Evolutionary conservation across 2,797 vertebrate genomes (phyloP), one percentile per base, ranked within the genome.

Genomic region (Sorex maritimensis): DNA sequence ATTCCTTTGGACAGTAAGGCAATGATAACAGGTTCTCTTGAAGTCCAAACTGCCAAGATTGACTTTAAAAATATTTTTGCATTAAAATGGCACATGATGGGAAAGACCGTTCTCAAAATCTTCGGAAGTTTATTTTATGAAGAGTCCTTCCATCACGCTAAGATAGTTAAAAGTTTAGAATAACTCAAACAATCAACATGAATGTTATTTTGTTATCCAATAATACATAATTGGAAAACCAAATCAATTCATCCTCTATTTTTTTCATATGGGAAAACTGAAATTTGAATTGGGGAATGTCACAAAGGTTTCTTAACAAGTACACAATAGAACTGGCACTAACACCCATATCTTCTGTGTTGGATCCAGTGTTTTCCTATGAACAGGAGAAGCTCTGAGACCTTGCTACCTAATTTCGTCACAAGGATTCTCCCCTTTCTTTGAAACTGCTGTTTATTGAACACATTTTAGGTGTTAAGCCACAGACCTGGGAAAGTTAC

Each of bases 401-500:
- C 24, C n/a, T 10, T 26, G 0, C 21, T 30, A 14, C 15, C 44
- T 21, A 44, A 80, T 44, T 71, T 38, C 69, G 30, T 34, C 28
- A 28, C 2, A 3, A 46, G 69, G 15, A 21, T 38, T 81, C 8
- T 68, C 55, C 41, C 26, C 41, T 85, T 88, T n/a, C 58, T 41
- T 85, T 77, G 55, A 78, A 89, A 58, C 12, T 84, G 86, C 58
- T 52, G 58, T 81, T 82, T 89, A 79, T 52, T 38, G 34, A 92
- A 82, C 28, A 67, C 58, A 46, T 78, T 72, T 73, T 82, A 30
- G 26, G 46, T 89, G 84, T 92, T 61, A 82, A 88, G 34, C 74
- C 63, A 72, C 69, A 92, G 91, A 67, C n/a, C 49, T 26, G n/a
- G 49, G 55, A 46, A 61, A 73, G 84, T 87, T 91, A 95, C 61